Percentiles rank a stretch among this genome's conserved stretches.
phyloP scores from a whole-genome alignment of 2,888 invertebrate species.

The Drosophila lacicola region DNA sequence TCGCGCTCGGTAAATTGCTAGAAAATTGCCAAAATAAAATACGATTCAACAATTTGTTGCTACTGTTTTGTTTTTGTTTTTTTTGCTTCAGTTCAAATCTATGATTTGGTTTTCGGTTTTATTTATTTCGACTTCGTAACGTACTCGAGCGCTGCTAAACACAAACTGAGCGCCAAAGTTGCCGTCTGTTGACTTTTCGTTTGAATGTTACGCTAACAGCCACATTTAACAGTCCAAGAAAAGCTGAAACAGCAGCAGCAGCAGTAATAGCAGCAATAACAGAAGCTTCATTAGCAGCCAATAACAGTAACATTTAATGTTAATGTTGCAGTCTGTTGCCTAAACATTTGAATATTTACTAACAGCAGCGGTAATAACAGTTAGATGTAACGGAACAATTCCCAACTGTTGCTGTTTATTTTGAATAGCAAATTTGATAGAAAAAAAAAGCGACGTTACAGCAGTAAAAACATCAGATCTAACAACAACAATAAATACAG shows the following conservation, averaged over 20 bases:
- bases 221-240: background rate
- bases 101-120: conserved; percentile 6
- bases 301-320: too few relatives aligned
- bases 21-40: conserved; percentile 52
- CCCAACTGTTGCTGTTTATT: background rate
- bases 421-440: background rate
- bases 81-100: background rate
- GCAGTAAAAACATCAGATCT: too few relatives aligned
- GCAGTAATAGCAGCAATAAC: conserved; percentile 4
- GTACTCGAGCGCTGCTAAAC: conserved; percentile 65
- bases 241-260: conserved; percentile 12
- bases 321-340: too few relatives aligned
- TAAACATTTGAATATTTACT: too few relatives aligned
- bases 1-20: conserved; percentile 43
- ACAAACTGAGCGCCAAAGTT: conserved; percentile 55
- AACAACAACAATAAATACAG: too few relatives aligned
- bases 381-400: background rate
- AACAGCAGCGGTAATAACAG: background rate
- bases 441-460: background rate
- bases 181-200: conserved; percentile 58
- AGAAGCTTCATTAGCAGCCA: background rate
- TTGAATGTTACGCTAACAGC: conserved; percentile 36
- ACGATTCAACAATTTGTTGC: conserved; percentile 40
- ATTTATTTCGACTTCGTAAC: conserved; percentile 22
- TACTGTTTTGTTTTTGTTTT: conserved; percentile 6